Evolutionary conservation across 2,113 vertebrate species (phyloP).

Genomic region (Malurus alboscapulatus): DNA sequence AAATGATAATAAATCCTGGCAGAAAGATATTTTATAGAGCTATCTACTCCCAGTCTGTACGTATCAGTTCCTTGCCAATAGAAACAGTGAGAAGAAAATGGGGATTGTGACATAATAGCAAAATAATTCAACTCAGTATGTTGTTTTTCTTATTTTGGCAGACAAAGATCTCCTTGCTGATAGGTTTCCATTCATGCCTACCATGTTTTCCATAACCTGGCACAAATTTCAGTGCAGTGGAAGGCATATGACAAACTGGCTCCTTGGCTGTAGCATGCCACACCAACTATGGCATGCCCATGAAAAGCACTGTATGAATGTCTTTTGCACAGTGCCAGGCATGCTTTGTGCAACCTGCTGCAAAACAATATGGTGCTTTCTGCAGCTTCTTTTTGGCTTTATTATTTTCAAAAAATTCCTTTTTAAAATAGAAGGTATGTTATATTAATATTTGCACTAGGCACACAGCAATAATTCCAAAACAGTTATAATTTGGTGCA

Average conservation of each 20-base stretch:
- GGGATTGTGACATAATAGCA: neutral
- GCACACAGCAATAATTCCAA: neutral
- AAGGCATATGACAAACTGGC: slow-evolving; percentile 44
- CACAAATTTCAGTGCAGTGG: slow-evolving; percentile 30
- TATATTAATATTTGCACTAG: neutral
- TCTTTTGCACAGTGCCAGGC: slow-evolving; percentile 23
- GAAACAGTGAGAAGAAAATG: neutral
- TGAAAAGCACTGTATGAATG: slow-evolving; percentile 34
- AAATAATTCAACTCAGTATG: neutral
- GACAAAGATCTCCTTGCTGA: slow-evolving; percentile 7
- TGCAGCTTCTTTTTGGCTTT: neutral
- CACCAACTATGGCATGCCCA: slow-evolving; percentile 39
- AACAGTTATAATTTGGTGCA: neutral
- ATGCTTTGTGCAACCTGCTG: neutral
- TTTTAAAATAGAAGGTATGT: neutral
- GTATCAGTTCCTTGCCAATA: neutral
- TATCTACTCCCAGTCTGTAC: neutral
- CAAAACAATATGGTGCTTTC: neutral
- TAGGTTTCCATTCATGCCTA: slow-evolving; percentile 60
- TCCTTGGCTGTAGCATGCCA: slow-evolving; percentile 34
- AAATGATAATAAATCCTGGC: neutral
- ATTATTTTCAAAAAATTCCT: neutral
- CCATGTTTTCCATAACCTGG: slow-evolving; percentile 60
- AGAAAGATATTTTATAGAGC: neutral
- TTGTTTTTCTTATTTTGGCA: slow-evolving; percentile 39